These are phyloP conservation scores for Eurystomus glaucurus DNA, from an alignment of 2,797 vertebrate genomes.

Conservation along the genomic window DNA sequence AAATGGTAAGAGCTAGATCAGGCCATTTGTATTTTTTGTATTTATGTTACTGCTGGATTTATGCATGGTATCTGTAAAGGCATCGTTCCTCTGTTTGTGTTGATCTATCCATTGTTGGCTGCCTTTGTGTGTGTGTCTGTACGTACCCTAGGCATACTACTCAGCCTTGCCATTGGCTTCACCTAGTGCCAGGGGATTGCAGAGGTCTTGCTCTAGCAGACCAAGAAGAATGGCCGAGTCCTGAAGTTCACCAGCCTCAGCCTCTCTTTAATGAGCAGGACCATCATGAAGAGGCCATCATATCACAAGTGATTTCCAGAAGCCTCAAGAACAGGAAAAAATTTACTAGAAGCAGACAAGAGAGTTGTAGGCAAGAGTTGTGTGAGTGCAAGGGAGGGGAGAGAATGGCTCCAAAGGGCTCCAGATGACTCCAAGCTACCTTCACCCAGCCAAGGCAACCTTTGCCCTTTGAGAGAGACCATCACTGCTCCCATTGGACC, in stretches of 20 bases:
- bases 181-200: no score
- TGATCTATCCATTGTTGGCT: neutral
- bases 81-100: neutral
- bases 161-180: neutral
- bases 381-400: neutral
- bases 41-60: neutral
- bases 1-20: neutral
- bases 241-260: neutral
- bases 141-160: neutral
- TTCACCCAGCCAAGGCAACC: neutral
- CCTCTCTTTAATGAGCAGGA: neutral
- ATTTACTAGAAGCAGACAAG: neutral
- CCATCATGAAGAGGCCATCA: rapidly evolving
- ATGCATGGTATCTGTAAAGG: neutral
- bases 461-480: neutral
- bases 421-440: neutral
- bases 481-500: rapidly evolving
- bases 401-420: neutral
- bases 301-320: neutral
- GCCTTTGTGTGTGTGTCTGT: neutral
- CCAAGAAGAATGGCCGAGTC: neutral
- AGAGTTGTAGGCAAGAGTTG: neutral
- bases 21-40: neutral
- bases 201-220: neutral
- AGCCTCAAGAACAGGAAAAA: neutral